These are phyloP conservation scores for Montipora efflorescens DNA, from an alignment of 64 coral and sea anemone genomes.

Conservation along the genomic window DNA sequence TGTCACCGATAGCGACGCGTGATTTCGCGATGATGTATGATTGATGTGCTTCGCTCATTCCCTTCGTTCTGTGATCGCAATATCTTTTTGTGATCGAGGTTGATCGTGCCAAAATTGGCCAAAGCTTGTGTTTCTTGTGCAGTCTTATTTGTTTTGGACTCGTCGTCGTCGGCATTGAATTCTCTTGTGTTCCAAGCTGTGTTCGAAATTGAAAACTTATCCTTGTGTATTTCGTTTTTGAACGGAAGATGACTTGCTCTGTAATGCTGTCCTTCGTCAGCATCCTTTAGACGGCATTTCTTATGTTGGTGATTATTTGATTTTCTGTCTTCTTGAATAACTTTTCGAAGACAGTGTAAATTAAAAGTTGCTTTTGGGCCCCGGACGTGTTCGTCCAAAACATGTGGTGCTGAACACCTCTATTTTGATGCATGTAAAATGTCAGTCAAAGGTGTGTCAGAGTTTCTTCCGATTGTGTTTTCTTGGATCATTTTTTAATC, in stretches of 20 bases:
- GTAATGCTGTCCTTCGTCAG: neutral
- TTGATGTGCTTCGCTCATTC: neutral
- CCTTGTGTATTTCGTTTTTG: neutral
- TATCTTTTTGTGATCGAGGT: neutral
- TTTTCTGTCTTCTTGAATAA: neutral
- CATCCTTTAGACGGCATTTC: neutral
- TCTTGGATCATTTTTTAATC: neutral
- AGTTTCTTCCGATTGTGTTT: neutral
- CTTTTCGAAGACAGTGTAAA: neutral
- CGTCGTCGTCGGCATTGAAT: too few species aligned
- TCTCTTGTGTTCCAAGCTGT: neutral
- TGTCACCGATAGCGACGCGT: neutral
- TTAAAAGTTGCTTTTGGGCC: neutral
- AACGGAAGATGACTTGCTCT: constrained; percentile 10
- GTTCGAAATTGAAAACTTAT: constrained; percentile 32
- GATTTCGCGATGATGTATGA: neutral
- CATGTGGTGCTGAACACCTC: neutral
- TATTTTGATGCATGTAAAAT: neutral
- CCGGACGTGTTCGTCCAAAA: neutral
- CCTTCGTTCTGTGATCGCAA: neutral
- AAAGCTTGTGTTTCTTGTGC: neutral
- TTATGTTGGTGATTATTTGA: neutral
- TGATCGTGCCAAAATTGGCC: neutral
- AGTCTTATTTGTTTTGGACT: neutral
- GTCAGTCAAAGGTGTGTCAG: neutral